Evolutionary conservation across 2,113 vertebrate species (phyloP).

Genomic region (Semnornis frantzii): DNA sequence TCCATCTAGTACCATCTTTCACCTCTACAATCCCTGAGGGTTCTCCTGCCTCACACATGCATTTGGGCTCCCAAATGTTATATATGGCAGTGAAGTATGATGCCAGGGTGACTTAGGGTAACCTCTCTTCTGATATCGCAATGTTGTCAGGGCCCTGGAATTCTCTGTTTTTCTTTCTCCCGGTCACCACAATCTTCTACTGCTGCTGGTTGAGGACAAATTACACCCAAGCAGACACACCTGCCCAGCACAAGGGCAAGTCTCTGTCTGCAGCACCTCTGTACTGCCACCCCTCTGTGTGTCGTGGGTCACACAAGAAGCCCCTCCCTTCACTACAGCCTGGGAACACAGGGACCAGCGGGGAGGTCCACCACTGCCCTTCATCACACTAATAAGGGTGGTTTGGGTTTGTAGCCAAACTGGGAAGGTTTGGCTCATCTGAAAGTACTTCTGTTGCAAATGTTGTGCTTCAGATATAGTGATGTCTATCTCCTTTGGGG

Average conservation of each 20-base stretch:
- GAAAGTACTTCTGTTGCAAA: neutral
- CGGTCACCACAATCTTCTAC: neutral
- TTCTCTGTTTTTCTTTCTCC: neutral
- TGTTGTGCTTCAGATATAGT: neutral
- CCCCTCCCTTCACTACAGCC: neutral
- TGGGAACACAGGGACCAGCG: fast-evolving
- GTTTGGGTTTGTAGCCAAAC: no score
- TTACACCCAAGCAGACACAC: neutral
- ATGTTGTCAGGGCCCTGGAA: neutral
- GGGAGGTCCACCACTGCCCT: neutral
- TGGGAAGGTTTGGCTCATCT: neutral
- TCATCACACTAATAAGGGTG: neutral
- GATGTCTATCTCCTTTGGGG: neutral
- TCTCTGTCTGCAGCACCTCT: neutral
- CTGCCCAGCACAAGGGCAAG: no score
- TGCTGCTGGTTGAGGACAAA: neutral
- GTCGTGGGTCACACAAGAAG: neutral
- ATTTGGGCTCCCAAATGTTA: neutral
- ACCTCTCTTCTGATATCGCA: neutral
- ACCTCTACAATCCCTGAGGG: neutral
- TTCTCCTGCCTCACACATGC: neutral
- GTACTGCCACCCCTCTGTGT: neutral
- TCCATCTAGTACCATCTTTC: neutral
- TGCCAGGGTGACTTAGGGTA: neutral
- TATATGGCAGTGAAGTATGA: neutral